Base-by-base conservation (phyloP, 2,113 vertebrate species). In the Sander vitreus region DNA sequence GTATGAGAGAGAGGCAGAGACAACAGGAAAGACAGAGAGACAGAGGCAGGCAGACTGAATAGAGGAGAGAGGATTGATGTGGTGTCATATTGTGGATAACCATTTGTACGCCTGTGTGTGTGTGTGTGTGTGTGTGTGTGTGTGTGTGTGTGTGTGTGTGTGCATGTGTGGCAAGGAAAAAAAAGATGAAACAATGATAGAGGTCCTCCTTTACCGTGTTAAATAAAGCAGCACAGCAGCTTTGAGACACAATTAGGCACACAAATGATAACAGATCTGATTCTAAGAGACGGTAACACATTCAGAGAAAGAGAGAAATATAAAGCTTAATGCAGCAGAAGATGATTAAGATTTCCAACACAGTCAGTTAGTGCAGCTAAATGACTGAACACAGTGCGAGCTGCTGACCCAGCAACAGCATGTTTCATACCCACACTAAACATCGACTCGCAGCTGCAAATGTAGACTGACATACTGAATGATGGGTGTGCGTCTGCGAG, bases 401-500 rank as follows among this genome's bases (percentile, higher is more conserved):
- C 81, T 80, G 85, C 85, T 91, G 92, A 91, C 72, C 89, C 84
- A 85, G 85, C 88, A 91, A 70, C 83, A 73, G 70, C 48, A 70
- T 65, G 62, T 78, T 79, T 85, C 78, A 80, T 87, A 45, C 66
- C 39, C 88, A 89, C 83, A 86, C 74, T 45, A 54, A 89, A 76
- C 71, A 65, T 85, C 74, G 54, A 59, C 78, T 65, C 74, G 73
- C 58, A 78, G 81, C 51, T 43, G 84, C 59, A 81, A 86, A 82
- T 83, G 77, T 47, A 65, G 27, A 70, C 66, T 76, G 15, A 36
- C 65, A 62, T 72, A 73, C 36, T 82, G 47, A 81, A 72, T 45
- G 30, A 72, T 45, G 59, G 53, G 53, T 27, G 62, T 78, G 78
- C 48, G 21, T 54, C 11, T 65, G 36, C 25, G 48, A 21, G 9